phyloP scores from a whole-genome alignment of 1,140 invertebrate species.

The Lineus longissimus region DNA sequence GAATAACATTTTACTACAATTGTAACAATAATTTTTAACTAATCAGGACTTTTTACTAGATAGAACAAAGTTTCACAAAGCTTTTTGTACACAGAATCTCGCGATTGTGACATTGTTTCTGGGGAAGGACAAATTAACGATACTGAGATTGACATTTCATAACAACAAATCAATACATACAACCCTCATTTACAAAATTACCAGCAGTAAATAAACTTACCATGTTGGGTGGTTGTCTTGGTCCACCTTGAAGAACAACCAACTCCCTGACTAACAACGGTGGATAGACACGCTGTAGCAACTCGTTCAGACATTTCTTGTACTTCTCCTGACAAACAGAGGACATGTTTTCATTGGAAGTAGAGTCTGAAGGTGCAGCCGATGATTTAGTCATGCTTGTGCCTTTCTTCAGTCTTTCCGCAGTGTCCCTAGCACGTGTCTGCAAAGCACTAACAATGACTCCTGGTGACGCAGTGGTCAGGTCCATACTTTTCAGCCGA shows the following conservation, averaged over 20 bases:
- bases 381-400: not conserved
- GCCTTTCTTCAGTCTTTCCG: not conserved
- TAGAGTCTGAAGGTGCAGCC: not conserved
- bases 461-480: not conserved
- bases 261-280: constrained; percentile 66
- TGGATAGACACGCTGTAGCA: constrained; percentile 61
- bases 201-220: too few species aligned
- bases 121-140: too few species aligned
- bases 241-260: constrained; percentile 62
- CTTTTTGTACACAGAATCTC: too few species aligned
- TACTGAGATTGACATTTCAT: too few species aligned
- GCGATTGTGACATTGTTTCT: too few species aligned
- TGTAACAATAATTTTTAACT: too few species aligned
- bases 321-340: constrained; percentile 43
- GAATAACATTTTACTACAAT: too few species aligned
- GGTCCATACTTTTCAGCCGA: not conserved
- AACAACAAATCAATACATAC: too few species aligned
- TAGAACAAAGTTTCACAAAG: too few species aligned
- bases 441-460: not conserved
- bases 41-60: too few species aligned
- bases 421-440: not conserved
- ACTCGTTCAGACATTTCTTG: constrained; percentile 54
- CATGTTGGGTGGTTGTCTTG: constrained; percentile 14
- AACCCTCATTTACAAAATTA: too few species aligned
- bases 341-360: not conserved